Evolutionary conservation across 1,140 invertebrate genomes (phyloP).

Genomic region (Streblospio benedicti): DNA sequence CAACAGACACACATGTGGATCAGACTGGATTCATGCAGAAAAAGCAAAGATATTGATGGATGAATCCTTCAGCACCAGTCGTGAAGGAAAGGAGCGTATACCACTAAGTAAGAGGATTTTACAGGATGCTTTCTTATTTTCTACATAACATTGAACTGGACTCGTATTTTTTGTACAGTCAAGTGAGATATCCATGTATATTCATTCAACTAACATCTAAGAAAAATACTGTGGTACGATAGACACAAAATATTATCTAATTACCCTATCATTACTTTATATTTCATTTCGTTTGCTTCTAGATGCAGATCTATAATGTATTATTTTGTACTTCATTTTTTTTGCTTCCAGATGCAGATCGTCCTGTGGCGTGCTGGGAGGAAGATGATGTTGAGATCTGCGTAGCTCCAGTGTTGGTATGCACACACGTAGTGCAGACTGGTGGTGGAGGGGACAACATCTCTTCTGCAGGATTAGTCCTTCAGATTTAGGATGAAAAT

Average conservation of each 20-base stretch:
- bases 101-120: too few relatives aligned
- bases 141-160: too few relatives aligned
- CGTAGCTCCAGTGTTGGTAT: constrained; percentile 74
- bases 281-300: constrained; percentile 32
- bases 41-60: constrained; percentile 69
- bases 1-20: constrained; percentile 75
- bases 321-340: too few relatives aligned
- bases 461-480: constrained; percentile 69
- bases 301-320: too few relatives aligned
- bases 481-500: constrained; percentile 60
- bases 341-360: constrained; percentile 32
- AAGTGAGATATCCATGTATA: too few relatives aligned
- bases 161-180: too few relatives aligned
- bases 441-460: constrained; percentile 83
- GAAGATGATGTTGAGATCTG: constrained; percentile 66
- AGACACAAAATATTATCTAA: too few relatives aligned
- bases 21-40: constrained; percentile 58
- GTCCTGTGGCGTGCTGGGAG: constrained; percentile 74
- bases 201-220: too few relatives aligned
- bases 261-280: too few relatives aligned
- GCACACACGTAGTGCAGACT: constrained; percentile 70
- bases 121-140: too few relatives aligned
- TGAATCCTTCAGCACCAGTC: constrained; percentile 69
- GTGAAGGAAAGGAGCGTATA: constrained; percentile 16
- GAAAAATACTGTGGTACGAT: too few relatives aligned